These are phyloP conservation scores for Leptura quadrifasciata DNA, from an alignment of 2,888 invertebrate species.

Conservation along the genomic window DNA sequence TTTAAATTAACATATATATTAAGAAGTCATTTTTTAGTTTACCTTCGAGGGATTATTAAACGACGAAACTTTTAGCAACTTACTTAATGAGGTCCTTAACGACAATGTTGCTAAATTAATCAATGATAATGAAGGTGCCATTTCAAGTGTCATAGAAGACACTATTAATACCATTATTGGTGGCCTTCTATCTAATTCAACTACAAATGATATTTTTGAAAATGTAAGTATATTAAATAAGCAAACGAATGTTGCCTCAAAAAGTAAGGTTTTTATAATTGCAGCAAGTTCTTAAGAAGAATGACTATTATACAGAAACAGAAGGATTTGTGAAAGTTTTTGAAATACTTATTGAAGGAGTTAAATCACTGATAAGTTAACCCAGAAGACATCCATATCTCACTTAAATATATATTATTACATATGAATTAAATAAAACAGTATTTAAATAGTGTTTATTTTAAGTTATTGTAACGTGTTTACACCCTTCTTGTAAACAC, in stretches of 20 bases:
- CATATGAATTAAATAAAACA: neutral
- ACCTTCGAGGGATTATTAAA: conserved; percentile 26
- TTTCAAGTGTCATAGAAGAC: conserved; percentile 10
- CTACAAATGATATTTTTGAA: neutral
- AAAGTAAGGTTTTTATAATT: neutral
- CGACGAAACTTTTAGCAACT: conserved; percentile 16
- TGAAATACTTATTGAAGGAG: neutral
- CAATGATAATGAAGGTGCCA: conserved; percentile 1
- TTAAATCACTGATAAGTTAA: neutral
- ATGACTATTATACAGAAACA: neutral
- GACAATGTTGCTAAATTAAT: conserved; percentile 2
- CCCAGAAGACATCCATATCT: neutral
- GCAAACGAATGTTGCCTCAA: neutral
- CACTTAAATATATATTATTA: neutral
- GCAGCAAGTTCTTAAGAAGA: neutral
- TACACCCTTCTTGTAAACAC: too few species aligned
- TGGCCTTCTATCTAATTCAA: conserved; percentile 1
- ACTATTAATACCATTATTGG: neutral
- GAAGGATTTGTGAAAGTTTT: neutral
- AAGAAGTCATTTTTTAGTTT: conserved; percentile 17
- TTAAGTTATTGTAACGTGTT: too few species aligned
- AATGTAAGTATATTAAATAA: neutral
- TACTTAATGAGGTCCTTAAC: conserved; percentile 9
- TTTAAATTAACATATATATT: neutral
- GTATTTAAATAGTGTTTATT: neutral